Base-by-base conservation (phyloP, 2,113 vertebrate species). In the Oryzias javanicus region DNA sequence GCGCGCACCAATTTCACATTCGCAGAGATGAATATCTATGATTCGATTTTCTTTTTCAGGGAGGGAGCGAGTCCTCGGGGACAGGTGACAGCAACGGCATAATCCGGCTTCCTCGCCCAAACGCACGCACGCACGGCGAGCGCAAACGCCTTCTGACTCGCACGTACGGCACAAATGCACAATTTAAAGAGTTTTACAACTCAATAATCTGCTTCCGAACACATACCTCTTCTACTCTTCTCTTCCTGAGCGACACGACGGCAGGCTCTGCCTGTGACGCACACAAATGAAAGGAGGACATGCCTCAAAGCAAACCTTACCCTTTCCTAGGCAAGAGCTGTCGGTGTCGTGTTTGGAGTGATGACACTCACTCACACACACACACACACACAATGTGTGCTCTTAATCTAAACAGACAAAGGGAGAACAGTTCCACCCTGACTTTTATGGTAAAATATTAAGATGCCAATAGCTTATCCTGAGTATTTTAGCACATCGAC, bases 191-290 rank as follows among this genome's bases (percentile, higher is more conserved):
- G 59, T 81, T 87, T 81, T 85, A 86, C 67, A 76, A 87, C 86
- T 87, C 83, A 82, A 85, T 89, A 79, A 85, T 71, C 82, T 65
- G 68, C 79, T 67, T 84, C 86, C 83, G 73, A 61, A 76, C 72
- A 82, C 82, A 60, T 61, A 69, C 60, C 69, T 78, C 78, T 73
- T 69, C 60, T 16, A 65, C 69, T 42, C 19, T 63, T 49, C 55
- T 60, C 27, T 50, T 27, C 22, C 60, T 40, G 76, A 47, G 42
- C 68, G 74, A 65, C 67, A 57, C 78, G 74, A 81, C 73, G 67
- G 82, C 79, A 77, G 56, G 54, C 57, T 58, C 65, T 63, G 72
- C 76, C 72, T 76, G 40, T 76, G 22, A 76, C 42, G 64, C 62
- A 68, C 63, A 51, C n/a, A 4, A 47, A 46, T 42, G 50, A 41